These are phyloP conservation scores for Dasyornis broadbenti DNA, from an alignment of 2,113 vertebrate species.

Conservation along the genomic window DNA sequence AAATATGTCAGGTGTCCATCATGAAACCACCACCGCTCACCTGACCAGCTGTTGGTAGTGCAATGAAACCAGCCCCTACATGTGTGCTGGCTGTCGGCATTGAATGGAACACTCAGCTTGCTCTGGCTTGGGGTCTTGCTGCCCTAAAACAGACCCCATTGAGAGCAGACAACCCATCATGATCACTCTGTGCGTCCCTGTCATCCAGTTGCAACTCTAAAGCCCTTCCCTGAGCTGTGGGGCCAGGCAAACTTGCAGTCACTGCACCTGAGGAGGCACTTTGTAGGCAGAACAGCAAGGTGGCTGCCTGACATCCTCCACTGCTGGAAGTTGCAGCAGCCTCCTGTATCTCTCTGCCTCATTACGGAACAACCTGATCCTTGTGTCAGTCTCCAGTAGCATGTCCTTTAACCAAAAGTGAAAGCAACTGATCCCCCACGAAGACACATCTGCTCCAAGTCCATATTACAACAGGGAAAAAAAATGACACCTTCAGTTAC, in stretches of 20 bases:
- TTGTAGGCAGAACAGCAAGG: neutral
- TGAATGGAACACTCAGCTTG: accelerated
- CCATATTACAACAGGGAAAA: slow-evolving; percentile 67
- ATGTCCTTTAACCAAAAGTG: slow-evolving; percentile 3
- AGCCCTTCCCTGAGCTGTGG: accelerated
- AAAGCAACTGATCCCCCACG: slow-evolving; percentile 37
- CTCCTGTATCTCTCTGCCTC: neutral
- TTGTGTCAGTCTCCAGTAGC: slow-evolving; percentile 1
- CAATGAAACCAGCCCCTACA: neutral
- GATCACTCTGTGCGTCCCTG: neutral
- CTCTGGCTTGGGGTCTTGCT: neutral
- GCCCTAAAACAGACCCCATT: accelerated
- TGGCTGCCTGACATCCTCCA: neutral
- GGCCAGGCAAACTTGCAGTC: accelerated
- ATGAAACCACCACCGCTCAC: accelerated
- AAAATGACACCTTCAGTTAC: slow-evolving; percentile 60
- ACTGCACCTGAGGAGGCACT: accelerated
- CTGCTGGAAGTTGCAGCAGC: neutral
- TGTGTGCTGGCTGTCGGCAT: accelerated
- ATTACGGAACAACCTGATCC: neutral
- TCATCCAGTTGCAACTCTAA: accelerated
- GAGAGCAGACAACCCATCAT: neutral
- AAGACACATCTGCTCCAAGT: slow-evolving; percentile 77
- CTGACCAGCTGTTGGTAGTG: accelerated
- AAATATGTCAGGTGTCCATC: accelerated